phyloP scores from a whole-genome alignment of 2,888 invertebrate species.

The Chymomyza fuscimana region DNA sequence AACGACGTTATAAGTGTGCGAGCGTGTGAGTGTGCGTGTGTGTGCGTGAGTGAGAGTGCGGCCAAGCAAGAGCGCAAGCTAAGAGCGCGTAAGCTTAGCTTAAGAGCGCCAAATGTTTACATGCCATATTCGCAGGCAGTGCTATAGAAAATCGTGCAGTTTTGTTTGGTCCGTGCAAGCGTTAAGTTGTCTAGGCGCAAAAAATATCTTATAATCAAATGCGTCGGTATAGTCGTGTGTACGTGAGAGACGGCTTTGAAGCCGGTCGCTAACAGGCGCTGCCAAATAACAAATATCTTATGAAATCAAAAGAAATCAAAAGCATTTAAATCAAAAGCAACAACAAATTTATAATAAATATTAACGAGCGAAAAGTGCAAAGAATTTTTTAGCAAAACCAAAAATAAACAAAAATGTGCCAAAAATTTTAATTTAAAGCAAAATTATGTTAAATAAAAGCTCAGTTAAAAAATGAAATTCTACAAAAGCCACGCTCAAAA shows the following conservation, averaged over 20 bases:
- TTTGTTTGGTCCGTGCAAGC: slow-evolving; percentile 56
- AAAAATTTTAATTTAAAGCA: slow-evolving; percentile 22
- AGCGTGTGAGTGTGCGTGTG: slow-evolving; percentile 39
- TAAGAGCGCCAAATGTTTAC: slow-evolving; percentile 17
- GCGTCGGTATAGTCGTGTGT: slow-evolving; percentile 17
- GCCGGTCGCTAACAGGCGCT: slow-evolving; percentile 7
- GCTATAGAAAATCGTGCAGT: slow-evolving; percentile 44
- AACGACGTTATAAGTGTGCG: slow-evolving; percentile 34
- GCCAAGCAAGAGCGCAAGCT: slow-evolving; percentile 3
- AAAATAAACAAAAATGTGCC: slow-evolving; percentile 19
- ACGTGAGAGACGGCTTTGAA: slow-evolving; percentile 26
- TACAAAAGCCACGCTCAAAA: neutral
- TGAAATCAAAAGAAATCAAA: neutral
- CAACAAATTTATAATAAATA: neutral
- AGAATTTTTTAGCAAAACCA: slow-evolving; percentile 1
- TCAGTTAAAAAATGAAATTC: neutral
- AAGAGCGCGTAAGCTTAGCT: slow-evolving; percentile 33
- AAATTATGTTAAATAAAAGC: neutral
- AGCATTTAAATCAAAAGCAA: slow-evolving; percentile 3
- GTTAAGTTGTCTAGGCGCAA: slow-evolving; percentile 60
- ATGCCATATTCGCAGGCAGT: slow-evolving; percentile 28
- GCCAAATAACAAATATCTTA: neutral
- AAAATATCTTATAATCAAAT: neutral
- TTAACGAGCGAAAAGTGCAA: neutral
- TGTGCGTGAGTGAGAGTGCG: slow-evolving; percentile 31